Percentiles rank a stretch among this genome's conserved stretches.
These are phyloP conservation scores for Dendrocincla fuliginosa DNA, from an alignment of 2,797 vertebrate species.

Conservation along the genomic window DNA sequence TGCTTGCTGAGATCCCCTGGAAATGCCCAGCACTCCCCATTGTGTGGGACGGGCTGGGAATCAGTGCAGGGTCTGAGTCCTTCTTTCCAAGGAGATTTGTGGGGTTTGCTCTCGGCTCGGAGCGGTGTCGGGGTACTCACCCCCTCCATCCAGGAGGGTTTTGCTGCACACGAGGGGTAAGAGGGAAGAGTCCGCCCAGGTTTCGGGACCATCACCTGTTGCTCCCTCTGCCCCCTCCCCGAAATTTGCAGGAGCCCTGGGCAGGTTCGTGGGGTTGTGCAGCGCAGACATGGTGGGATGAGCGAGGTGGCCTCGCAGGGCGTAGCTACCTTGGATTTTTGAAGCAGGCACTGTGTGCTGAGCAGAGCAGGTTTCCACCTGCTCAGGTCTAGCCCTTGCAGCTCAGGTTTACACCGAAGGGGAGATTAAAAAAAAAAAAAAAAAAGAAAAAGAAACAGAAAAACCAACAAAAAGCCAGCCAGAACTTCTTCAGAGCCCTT, in stretches of 20 bases:
- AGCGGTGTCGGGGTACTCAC: fast-evolving
- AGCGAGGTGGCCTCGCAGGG: background rate
- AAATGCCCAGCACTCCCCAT: background rate
- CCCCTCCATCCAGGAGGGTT: fast-evolving
- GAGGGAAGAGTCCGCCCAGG: background rate
- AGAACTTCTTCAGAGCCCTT: slow-evolving; percentile 16
- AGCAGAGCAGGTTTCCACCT: slow-evolving; percentile 50
- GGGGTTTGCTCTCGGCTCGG: background rate
- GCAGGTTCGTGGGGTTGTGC: background rate
- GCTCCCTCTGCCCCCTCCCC: background rate
- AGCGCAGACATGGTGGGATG: background rate
- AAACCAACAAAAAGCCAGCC: background rate
- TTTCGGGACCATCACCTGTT: slow-evolving; percentile 24
- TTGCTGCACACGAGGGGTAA: background rate
- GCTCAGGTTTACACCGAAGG: background rate
- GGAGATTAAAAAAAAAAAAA: fast-evolving
- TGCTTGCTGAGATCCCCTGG: background rate
- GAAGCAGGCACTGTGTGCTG: background rate
- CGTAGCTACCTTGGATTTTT: background rate
- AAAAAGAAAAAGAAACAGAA: fast-evolving
- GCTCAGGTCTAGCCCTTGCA: background rate
- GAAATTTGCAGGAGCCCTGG: background rate
- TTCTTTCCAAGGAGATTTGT: fast-evolving
- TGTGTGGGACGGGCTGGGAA: background rate
- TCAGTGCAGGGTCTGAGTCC: background rate